Conservation (phyloP, 2,113 vertebrate species). For the Chitala chitala region DNA sequence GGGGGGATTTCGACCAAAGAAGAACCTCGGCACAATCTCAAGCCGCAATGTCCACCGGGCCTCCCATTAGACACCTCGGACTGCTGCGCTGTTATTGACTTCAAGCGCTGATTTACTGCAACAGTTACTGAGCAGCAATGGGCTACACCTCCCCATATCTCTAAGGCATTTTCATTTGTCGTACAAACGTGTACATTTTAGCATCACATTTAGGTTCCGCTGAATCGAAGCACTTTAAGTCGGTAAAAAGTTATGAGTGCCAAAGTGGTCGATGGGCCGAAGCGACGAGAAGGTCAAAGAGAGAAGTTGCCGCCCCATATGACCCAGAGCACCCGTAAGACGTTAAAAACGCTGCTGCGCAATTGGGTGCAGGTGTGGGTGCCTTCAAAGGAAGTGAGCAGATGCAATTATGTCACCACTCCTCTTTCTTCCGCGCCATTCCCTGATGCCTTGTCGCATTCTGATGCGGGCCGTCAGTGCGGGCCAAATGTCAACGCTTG, state of each 20-base stretch:
- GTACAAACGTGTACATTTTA: no score
- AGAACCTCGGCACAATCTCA: background rate
- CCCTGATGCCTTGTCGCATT: background rate
- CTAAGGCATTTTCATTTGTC: no score
- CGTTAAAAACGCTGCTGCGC: background rate
- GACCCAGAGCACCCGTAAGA: background rate
- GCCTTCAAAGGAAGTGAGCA: background rate
- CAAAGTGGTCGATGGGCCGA: no score
- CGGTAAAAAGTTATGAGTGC: no score
- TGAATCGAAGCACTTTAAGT: no score
- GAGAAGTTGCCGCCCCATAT: no score
- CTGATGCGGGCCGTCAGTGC: background rate
- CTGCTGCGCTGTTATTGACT: constrained; percentile 38
- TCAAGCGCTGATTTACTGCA: constrained; percentile 45
- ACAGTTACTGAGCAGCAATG: constrained; percentile 19
- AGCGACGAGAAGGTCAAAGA: no score
- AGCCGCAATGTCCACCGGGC: background rate
- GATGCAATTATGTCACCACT: background rate
- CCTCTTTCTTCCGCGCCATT: background rate
- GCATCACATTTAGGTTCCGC: no score
- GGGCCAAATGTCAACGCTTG: background rate
- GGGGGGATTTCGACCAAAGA: background rate
- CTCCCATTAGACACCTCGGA: constrained; percentile 24
- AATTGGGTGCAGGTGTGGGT: background rate
- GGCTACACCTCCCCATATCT: background rate